Evolutionary conservation across 2,888 invertebrate genomes (phyloP).

Genomic region (Drosophila subquinaria): DNA sequence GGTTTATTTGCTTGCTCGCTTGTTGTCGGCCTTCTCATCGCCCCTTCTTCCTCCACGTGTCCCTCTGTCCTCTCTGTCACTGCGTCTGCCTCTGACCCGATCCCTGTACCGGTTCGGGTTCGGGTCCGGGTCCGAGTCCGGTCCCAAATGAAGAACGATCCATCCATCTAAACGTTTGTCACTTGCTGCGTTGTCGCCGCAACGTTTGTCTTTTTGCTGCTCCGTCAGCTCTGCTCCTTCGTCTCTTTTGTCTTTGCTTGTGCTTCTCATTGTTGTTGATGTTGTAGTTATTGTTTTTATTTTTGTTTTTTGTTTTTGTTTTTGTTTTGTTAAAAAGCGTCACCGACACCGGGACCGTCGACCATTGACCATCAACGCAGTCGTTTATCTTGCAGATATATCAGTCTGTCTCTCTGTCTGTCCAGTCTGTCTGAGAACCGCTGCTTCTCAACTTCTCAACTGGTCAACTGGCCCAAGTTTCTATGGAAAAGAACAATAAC

Average conservation of each 20-base stretch:
- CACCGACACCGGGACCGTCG: constrained; percentile 26
- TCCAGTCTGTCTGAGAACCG: constrained; percentile 42
- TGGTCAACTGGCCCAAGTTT: constrained; percentile 33
- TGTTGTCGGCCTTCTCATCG: constrained; percentile 9
- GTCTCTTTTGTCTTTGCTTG: constrained; percentile 52
- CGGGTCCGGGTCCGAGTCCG: constrained; percentile 26
- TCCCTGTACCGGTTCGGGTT: constrained; percentile 36
- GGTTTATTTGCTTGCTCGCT: constrained; percentile 64
- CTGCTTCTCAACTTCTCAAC: constrained; percentile 26
- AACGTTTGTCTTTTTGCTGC: constrained; percentile 73
- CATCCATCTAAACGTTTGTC: constrained; percentile 81
- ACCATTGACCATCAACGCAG: constrained; percentile 58
- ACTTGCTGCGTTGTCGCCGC: constrained; percentile 77
- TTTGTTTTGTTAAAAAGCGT: constrained; percentile 45
- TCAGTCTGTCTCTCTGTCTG: constrained; percentile 47
- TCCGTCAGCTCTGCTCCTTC: constrained; percentile 74
- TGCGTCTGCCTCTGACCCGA: neutral
- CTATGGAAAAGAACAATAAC: constrained; percentile 57
- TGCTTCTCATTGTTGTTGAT: constrained; percentile 18
- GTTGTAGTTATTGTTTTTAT: constrained; percentile 28
- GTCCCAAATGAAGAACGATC: constrained; percentile 71
- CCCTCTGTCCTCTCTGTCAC: too few relatives aligned
- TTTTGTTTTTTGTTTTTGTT: constrained; percentile 17
- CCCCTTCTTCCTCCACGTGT: too few relatives aligned
- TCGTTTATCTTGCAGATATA: constrained; percentile 69